These are phyloP conservation scores for Germaria angustata DNA, from an alignment of 2,888 invertebrate species.

Conservation along the genomic window DNA sequence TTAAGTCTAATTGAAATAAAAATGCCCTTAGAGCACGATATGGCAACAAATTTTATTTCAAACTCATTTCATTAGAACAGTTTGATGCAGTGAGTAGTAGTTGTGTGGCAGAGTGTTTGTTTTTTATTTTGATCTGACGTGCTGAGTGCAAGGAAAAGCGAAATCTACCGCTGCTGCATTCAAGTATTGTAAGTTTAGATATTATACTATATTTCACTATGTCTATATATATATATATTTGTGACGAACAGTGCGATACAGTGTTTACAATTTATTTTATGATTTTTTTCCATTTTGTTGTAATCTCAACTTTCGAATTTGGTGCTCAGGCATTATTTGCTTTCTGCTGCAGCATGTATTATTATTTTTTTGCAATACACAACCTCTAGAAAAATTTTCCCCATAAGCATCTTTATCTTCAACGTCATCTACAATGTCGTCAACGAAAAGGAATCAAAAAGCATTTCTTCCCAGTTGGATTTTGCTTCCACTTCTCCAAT, in stretches of 20 bases:
- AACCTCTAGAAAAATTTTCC: conserved; percentile 15
- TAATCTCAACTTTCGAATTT: conserved; percentile 10
- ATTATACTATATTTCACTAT: neutral
- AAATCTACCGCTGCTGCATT: neutral
- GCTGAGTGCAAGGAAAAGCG: conserved; percentile 33
- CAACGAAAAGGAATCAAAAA: conserved; percentile 2
- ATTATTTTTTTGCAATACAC: neutral
- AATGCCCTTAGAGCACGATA: conserved; percentile 6
- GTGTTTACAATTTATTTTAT: conserved; percentile 13
- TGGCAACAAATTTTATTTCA: conserved; percentile 24
- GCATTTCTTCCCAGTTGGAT: neutral
- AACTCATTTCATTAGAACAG: conserved; percentile 15
- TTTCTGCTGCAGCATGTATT: conserved; percentile 13
- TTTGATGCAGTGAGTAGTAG: conserved; percentile 6
- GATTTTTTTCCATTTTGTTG: conserved; percentile 1
- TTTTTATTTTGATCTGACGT: conserved; percentile 37
- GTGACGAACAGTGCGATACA: neutral
- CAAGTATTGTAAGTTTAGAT: conserved; percentile 2
- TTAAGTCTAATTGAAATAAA: conserved; percentile 32
- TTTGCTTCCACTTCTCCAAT: conserved; percentile 2
- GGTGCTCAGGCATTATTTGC: conserved; percentile 32
- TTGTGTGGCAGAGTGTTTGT: conserved; percentile 37
- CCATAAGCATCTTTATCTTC: conserved; percentile 15
- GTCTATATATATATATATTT: neutral
- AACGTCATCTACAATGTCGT: conserved; percentile 5